Conservation (phyloP, 2,113 vertebrate genomes). For the Vombatus ursinus region DNA sequence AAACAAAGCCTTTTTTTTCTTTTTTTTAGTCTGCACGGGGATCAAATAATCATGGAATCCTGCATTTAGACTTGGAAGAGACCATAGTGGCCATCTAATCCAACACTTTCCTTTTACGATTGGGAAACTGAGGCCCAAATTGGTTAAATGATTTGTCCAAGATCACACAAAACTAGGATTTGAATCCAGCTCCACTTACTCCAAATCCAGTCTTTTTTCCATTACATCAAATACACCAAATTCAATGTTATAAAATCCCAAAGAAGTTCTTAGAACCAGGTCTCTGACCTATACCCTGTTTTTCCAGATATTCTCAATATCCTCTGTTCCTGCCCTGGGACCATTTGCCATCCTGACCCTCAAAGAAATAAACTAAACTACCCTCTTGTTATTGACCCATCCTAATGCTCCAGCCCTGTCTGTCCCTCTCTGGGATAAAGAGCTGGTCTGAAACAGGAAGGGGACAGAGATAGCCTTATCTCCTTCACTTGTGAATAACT, state of each 20-base stretch:
- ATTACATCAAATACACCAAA: neutral
- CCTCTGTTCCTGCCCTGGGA: neutral
- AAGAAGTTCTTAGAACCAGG: neutral
- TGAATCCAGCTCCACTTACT: too few relatives aligned
- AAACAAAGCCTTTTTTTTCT: neutral
- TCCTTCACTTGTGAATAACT: neutral
- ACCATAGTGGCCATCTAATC: neutral
- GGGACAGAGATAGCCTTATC: neutral
- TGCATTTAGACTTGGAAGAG: too few relatives aligned
- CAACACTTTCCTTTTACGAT: neutral
- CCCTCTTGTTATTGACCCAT: neutral
- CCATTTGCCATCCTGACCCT: neutral
- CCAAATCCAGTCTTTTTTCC: too few relatives aligned
- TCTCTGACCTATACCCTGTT: too few relatives aligned
- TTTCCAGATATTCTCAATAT: neutral
- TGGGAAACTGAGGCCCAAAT: neutral
- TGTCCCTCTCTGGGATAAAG: neutral
- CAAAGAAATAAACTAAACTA: neutral
- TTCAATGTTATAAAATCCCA: neutral
- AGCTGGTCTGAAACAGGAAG: too few relatives aligned
- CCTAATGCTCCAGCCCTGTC: accelerated
- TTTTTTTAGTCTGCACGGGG: neutral
- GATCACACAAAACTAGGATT: neutral
- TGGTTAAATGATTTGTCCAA: neutral
- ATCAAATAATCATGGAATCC: neutral